phyloP scores from a whole-genome alignment of 2,113 vertebrate species.

The Gallinago jamesoni region DNA sequence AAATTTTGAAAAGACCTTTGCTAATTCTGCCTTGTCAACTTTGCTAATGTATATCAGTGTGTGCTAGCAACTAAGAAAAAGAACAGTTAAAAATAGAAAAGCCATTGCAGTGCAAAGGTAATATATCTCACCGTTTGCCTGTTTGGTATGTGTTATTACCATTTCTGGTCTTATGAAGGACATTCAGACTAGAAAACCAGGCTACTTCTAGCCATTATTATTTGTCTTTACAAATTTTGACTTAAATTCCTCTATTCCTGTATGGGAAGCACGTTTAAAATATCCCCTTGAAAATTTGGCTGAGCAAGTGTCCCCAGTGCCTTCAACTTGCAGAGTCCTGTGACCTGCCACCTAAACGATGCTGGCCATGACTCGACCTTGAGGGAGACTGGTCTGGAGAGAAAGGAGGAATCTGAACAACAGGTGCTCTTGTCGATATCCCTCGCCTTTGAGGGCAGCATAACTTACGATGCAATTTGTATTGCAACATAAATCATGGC shows the following conservation, averaged over 20 bases:
- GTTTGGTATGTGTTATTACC: background rate
- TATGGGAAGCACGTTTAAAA: background rate
- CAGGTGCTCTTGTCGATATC: constrained; percentile 50
- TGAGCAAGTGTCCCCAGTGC: fast-evolving
- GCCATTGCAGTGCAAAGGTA: background rate
- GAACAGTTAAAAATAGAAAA: background rate
- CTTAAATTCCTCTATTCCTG: background rate
- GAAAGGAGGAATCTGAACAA: constrained; percentile 16
- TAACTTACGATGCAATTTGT: constrained; percentile 44
- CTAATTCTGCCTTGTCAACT: background rate
- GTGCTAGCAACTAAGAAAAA: background rate
- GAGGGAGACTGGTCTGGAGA: background rate
- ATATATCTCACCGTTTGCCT: background rate
- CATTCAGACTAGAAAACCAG: background rate
- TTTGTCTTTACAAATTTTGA: background rate
- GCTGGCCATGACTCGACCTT: background rate
- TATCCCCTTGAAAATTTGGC: background rate
- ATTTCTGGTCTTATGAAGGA: background rate
- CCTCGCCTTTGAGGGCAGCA: background rate
- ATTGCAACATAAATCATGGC: constrained; percentile 50
- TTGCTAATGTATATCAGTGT: background rate
- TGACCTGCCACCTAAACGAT: background rate
- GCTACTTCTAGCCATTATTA: background rate
- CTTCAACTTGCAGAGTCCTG: background rate
- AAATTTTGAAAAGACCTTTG: background rate